Evolutionary conservation across 2,113 vertebrate genomes (phyloP).

Genomic region (Myotis yumanensis): DNA sequence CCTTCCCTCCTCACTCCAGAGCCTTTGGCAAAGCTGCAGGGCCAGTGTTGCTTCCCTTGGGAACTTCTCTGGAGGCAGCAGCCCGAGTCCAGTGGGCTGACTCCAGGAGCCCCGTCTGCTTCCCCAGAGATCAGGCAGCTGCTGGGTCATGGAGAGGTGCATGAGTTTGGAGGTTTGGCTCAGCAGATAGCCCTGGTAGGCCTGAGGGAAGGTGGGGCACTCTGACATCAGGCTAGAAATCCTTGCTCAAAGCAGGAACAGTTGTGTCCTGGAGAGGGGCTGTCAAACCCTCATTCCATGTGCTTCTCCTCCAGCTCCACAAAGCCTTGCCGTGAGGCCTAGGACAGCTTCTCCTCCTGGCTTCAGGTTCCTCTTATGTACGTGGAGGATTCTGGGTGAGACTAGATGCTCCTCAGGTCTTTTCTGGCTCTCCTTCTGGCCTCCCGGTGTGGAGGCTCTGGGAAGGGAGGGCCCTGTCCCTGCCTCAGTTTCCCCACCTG

Average conservation of each 20-base stretch:
- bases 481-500: neutral
- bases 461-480: neutral
- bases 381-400: conserved; percentile 3
- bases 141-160: neutral
- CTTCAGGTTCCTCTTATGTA: conserved; percentile 23
- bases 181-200: conserved; percentile 22
- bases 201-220: neutral
- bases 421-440: conserved; percentile 24
- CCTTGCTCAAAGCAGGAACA: conserved; percentile 53
- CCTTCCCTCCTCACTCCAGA: neutral
- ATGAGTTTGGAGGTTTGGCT: conserved; percentile 50
- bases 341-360: neutral
- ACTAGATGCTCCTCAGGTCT: neutral
- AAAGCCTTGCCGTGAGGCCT: neutral
- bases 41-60: neutral
- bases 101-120: neutral
- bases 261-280: conserved; percentile 10
- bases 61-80: conserved; percentile 34
- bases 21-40: conserved; percentile 1
- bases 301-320: neutral
- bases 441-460: neutral
- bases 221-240: conserved; percentile 36
- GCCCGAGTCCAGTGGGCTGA: neutral
- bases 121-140: conserved; percentile 46
- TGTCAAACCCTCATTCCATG: neutral